Conservation (phyloP, 1,140 invertebrate species). For the Heliconius congener region DNA sequence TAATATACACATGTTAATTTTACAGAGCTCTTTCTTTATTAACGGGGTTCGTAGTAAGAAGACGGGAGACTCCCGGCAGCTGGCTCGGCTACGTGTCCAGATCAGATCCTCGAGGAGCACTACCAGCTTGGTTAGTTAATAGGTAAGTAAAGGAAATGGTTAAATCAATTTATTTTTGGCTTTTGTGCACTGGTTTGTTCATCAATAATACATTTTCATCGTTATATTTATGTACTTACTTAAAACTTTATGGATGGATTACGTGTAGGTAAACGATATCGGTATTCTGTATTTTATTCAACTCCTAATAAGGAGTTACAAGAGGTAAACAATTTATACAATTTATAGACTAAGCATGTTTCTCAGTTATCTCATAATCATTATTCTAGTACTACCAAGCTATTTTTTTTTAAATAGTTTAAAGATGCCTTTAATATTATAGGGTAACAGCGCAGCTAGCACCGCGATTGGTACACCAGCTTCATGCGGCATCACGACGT, state of each 20-base stretch:
- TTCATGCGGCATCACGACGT: constrained; percentile 90
- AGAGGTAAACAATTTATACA: neutral
- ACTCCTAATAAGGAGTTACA: too few relatives aligned
- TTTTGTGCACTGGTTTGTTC: too few relatives aligned
- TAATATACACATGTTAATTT: neutral
- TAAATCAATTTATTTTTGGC: neutral
- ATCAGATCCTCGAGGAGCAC: constrained; percentile 92
- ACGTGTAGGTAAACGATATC: too few relatives aligned
- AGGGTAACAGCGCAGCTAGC: constrained; percentile 92
- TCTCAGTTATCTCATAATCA: too few relatives aligned
- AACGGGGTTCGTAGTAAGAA: constrained; percentile 84
- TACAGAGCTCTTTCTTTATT: constrained; percentile 85
- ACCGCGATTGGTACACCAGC: constrained; percentile 90
- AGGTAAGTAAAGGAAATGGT: constrained; percentile 58
- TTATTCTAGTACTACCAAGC: too few relatives aligned
- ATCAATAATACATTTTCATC: too few relatives aligned
- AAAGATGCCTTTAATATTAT: neutral
- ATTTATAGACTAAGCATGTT: neutral
- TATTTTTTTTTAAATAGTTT: too few relatives aligned
- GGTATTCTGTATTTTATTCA: too few relatives aligned
- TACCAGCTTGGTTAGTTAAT: constrained; percentile 95
- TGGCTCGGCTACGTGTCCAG: constrained; percentile 92
- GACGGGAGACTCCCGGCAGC: constrained; percentile 84
- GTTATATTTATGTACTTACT: too few relatives aligned
- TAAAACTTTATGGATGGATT: too few relatives aligned